Base-by-base conservation (phyloP, 1,140 invertebrate genomes). In the Diorhabda carinulata region DNA sequence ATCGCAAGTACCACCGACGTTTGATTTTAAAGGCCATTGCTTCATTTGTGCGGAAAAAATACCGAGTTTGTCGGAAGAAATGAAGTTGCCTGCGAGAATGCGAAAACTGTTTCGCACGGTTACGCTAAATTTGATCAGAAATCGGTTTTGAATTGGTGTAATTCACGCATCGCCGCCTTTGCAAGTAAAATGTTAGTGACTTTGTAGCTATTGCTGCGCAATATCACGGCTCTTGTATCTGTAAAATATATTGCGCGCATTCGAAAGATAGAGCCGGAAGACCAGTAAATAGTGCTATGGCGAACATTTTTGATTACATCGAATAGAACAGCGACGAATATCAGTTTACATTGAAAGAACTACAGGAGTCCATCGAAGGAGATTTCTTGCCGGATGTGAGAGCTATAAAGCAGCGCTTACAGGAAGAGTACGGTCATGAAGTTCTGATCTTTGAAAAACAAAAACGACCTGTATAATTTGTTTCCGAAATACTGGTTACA, bases 401-500 rank as follows among this genome's bases (percentile, higher is more conserved):
- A 63, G 43, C 61, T 43, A 8, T 63, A 43, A 63, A 63, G 10
- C 6, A 6, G n/a, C 61, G 41, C 8, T 43, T 63, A 10, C 10
- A 44, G 8, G 41, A 63, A 43, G 10, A 63, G 10, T 63, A 63
- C 61, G 61, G 61, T 9, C 6, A 63, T 63, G 41, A 59, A 7
- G 41, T 59, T 59, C 6, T 59, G 7, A 10, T 59, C 8, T 9
- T 10, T 9, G 8, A 7, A 25, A 59, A 59, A 59, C 8, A 59
- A 9, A 40, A 7, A 59, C 7, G 58, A n/a, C 58, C 7, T 9
- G 8, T 10, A 10, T 59, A 9, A 59, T 59, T 9, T 59, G 58
- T 59, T 59, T 59, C 10, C 58, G 58, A n/a, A 59, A 59, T 3
- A 63, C 61, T 47, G 61, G 61, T 9, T 47, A 63, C 56, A 58